A percentile compares a stretch with the other conserved stretches of the same genome.
Conservation (phyloP, 2,113 vertebrate species). For the human (Homo sapiens) region DNA sequence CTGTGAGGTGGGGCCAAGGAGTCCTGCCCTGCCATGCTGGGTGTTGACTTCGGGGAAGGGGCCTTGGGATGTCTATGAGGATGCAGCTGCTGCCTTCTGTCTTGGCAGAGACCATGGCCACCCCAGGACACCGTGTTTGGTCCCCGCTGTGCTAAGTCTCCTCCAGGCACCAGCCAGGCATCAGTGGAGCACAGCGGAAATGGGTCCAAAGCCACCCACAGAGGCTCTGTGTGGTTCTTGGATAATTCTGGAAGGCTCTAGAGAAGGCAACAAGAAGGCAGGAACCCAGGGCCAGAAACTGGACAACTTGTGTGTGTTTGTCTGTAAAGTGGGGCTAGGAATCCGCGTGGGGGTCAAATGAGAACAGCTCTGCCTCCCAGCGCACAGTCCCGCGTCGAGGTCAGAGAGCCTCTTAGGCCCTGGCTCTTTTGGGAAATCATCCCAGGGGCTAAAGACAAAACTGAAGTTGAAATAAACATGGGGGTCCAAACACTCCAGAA, state of each 20-base stretch:
- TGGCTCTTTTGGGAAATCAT: conserved; percentile 17
- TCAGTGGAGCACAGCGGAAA: background rate
- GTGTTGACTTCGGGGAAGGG: background rate
- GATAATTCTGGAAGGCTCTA: conserved; percentile 28
- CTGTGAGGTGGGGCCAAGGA: background rate
- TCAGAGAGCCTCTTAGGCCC: background rate
- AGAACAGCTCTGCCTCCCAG: background rate
- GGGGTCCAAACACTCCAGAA: background rate
- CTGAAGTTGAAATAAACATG: conserved; percentile 41
- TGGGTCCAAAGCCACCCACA: background rate
- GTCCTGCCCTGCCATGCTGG: background rate
- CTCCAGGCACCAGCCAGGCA: background rate
- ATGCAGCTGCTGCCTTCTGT: background rate
- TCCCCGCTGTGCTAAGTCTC: background rate
- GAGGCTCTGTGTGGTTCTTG: background rate
- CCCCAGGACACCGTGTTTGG: background rate
- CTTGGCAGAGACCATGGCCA: background rate
- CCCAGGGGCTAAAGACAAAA: conserved; percentile 9
- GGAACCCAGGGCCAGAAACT: background rate
- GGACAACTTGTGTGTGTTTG: background rate
- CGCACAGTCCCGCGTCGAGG: fast-evolving
- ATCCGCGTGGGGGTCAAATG: background rate
- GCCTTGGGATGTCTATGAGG: background rate
- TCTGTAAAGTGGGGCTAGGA: background rate
- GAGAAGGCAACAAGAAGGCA: background rate